These are phyloP conservation scores for Drosophila kohkoa DNA, from an alignment of 1,140 invertebrate species.

Conservation along the genomic window DNA sequence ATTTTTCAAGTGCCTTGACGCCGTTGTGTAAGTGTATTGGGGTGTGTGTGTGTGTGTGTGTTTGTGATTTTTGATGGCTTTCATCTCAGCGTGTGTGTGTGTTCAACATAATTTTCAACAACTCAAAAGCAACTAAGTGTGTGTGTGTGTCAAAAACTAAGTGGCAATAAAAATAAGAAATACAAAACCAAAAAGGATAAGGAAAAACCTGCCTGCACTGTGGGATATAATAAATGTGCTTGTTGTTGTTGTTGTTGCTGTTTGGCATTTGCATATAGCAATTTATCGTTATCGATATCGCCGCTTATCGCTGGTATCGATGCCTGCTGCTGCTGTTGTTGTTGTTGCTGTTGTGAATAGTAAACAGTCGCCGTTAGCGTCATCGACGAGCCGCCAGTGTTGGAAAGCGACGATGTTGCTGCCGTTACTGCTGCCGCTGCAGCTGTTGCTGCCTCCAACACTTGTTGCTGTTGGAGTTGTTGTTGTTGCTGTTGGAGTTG, in stretches of 20 bases:
- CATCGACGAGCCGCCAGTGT: conserved; percentile 42
- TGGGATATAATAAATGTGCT: conserved; percentile 60
- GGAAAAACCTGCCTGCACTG: conserved; percentile 74
- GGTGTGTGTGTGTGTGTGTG: conserved; percentile 5
- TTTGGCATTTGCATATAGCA: conserved; percentile 46
- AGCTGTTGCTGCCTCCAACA: conserved; percentile 9
- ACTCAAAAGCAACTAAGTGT: conserved; percentile 46
- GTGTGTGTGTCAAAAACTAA: conserved; percentile 10
- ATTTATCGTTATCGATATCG: conserved; percentile 43
- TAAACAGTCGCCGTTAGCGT: conserved; percentile 72
- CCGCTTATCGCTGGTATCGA: conserved; percentile 27
- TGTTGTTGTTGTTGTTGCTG: conserved; percentile 38
- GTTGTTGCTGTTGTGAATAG: conserved; percentile 44
- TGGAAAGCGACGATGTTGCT: conserved; percentile 28
- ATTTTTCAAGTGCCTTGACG: neutral
- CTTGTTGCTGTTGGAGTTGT: conserved; percentile 25
- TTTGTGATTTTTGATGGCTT: conserved; percentile 21
- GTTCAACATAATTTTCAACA: conserved; percentile 24
- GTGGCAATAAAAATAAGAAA: conserved; percentile 33
- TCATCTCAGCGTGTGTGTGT: conserved; percentile 21
- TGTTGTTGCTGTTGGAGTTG: conserved; percentile 34
- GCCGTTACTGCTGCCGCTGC: conserved; percentile 14
- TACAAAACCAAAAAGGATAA: conserved; percentile 47
- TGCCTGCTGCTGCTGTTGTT: neutral
- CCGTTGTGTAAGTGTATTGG: conserved; percentile 13